phyloP scores from a whole-genome alignment of 2,888 invertebrate genomes.

The Doris montereyensis region DNA sequence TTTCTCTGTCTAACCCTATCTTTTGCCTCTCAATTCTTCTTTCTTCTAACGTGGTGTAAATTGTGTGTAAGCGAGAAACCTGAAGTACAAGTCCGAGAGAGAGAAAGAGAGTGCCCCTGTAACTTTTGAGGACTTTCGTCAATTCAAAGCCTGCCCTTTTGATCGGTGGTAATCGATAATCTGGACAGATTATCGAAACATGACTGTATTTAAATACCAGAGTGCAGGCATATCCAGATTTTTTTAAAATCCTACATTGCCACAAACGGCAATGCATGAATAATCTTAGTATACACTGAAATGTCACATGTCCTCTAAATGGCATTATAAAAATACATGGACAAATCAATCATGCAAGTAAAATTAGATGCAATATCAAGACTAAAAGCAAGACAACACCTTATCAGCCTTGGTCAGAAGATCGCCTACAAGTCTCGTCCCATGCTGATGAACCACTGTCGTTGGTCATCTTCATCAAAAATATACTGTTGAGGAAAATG shows the following conservation, averaged over 20 bases:
- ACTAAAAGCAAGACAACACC: conserved; percentile 72
- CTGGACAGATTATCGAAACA: neutral
- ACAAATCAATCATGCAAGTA: neutral
- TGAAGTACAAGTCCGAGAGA: too few species aligned
- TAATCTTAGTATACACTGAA: too few species aligned
- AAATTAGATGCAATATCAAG: neutral
- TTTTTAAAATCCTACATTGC: too few species aligned
- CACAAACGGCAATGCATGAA: too few species aligned
- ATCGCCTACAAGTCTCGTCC: conserved; percentile 92
- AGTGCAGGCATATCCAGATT: too few species aligned
- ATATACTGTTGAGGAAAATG: conserved; percentile 61
- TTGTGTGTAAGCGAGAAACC: too few species aligned
- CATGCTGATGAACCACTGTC: conserved; percentile 88
- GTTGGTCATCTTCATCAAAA: conserved; percentile 81
- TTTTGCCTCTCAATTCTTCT: too few species aligned
- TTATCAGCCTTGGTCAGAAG: conserved; percentile 90
- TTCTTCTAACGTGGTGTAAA: too few species aligned
- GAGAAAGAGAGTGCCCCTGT: neutral
- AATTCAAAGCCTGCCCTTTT: neutral
- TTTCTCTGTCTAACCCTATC: too few species aligned
- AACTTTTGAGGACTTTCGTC: neutral
- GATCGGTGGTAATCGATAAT: neutral
- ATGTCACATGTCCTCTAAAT: too few species aligned
- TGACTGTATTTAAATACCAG: too few species aligned
- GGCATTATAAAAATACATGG: too few species aligned